Percentiles rank a stretch among this genome's conserved stretches.
These are phyloP conservation scores for Homarus gammarus DNA, from an alignment of 2,888 invertebrate species.

Conservation along the genomic window DNA sequence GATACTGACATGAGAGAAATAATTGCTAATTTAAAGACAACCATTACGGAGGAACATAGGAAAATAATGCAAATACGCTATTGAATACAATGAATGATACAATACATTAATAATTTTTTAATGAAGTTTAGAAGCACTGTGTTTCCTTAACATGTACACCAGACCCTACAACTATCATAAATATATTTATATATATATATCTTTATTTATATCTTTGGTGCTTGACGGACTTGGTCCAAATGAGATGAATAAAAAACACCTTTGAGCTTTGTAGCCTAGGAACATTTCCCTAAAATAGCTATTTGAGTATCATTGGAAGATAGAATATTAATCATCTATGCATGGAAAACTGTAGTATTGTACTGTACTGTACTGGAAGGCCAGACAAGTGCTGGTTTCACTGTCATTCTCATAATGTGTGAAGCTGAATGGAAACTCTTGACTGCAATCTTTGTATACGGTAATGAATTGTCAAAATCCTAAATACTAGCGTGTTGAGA, in stretches of 20 bases:
- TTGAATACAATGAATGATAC: too few species aligned
- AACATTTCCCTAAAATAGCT: background rate
- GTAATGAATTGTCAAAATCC: too few species aligned
- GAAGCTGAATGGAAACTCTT: background rate
- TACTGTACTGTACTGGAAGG: background rate
- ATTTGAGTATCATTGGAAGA: background rate
- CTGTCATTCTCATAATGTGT: background rate
- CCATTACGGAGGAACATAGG: too few species aligned
- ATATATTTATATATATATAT: slow-evolving; percentile 3
- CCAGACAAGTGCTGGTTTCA: background rate
- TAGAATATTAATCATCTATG: background rate
- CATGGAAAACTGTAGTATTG: background rate
- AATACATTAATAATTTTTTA: too few species aligned
- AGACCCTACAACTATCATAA: background rate
- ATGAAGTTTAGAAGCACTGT: too few species aligned
- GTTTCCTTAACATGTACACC: slow-evolving; percentile 17
- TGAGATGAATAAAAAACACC: background rate
- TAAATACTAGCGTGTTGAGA: too few species aligned
- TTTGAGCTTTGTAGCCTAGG: slow-evolving; percentile 21
- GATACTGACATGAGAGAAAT: too few species aligned
- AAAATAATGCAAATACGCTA: too few species aligned
- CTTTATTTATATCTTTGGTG: slow-evolving; percentile 30
- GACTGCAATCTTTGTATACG: too few species aligned
- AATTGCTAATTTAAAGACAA: too few species aligned
- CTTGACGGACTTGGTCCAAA: slow-evolving; percentile 14